Percentiles rank a stretch among this genome's conserved stretches.
phyloP scores from a whole-genome alignment of 2,113 vertebrate genomes.

The Syngnathus scovelli region DNA sequence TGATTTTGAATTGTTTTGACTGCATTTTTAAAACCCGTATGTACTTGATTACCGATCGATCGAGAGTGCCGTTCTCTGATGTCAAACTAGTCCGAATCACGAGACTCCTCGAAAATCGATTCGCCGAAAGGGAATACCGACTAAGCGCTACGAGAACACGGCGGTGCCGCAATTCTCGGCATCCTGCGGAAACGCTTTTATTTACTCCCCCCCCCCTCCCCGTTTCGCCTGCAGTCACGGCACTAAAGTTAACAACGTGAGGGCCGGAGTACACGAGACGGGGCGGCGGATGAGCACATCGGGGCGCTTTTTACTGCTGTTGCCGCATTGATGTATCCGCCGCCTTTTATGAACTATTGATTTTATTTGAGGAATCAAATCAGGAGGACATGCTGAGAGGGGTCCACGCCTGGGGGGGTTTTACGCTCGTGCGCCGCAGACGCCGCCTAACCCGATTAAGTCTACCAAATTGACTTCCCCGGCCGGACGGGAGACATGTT shows the following conservation, averaged over 20 bases:
- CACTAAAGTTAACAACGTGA: slow-evolving; percentile 12
- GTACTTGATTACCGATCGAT: not conserved
- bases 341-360: slow-evolving; percentile 38
- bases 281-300: not conserved
- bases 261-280: not conserved
- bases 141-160: not conserved
- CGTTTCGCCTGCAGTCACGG: slow-evolving; percentile 14
- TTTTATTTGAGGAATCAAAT: slow-evolving; percentile 46
- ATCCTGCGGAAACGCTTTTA: not conserved
- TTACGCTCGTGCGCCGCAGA: not conserved
- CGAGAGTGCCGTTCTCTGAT: not conserved
- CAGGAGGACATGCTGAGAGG: slow-evolving; percentile 12
- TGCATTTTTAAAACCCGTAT: no score
- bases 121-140: not conserved
- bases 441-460: slow-evolving; percentile 24
- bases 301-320: slow-evolving; percentile 24
- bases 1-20: no score
- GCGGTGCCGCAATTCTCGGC: not conserved
- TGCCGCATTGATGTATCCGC: slow-evolving; percentile 25
- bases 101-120: not conserved
- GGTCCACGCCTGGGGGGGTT: not conserved
- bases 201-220: not conserved
- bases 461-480: slow-evolving; percentile 27
- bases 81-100: not conserved
- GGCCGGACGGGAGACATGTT: not conserved